These are phyloP conservation scores for Stegophylla sp. DNA, from an alignment of 2,888 invertebrate genomes.

Conservation along the genomic window DNA sequence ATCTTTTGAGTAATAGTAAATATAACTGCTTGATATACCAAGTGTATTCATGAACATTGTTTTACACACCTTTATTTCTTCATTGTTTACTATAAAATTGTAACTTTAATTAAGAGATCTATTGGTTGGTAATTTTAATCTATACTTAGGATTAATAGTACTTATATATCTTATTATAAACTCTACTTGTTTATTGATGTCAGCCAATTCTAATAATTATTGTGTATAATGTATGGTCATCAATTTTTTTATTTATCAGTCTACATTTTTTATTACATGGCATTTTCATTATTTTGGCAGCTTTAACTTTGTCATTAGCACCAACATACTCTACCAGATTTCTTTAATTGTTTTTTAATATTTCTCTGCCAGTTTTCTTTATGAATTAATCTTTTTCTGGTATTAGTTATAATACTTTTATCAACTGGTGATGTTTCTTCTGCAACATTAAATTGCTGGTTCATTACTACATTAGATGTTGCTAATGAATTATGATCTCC, in stretches of 20 bases:
- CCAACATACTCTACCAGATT: conserved; percentile 13
- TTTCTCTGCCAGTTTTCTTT: conserved; percentile 15
- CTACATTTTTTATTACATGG: neutral
- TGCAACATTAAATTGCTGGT: neutral
- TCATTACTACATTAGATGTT: neutral
- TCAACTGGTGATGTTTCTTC: neutral
- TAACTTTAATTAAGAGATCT: conserved; percentile 1
- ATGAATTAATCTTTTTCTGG: conserved; percentile 1
- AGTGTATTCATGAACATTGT: conserved; percentile 21
- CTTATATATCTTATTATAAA: conserved; percentile 3
- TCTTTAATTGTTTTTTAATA: neutral
- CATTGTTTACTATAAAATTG: neutral
- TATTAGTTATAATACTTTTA: neutral
- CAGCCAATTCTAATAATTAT: conserved; percentile 18
- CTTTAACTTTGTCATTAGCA: neutral
- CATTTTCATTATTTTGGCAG: conserved; percentile 13
- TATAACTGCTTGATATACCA: conserved; percentile 10
- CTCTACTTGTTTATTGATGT: neutral
- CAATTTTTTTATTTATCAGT: neutral
- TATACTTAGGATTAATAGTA: conserved; percentile 17
- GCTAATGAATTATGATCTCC: neutral
- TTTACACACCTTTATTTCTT: neutral
- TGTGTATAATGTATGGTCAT: neutral
- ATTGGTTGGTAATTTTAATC: neutral
- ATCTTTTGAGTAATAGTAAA: conserved; percentile 8